These are phyloP conservation scores for Apostichopus leukothele DNA, from an alignment of 53 echinoderm and acorn worm genomes.

Conservation along the genomic window DNA sequence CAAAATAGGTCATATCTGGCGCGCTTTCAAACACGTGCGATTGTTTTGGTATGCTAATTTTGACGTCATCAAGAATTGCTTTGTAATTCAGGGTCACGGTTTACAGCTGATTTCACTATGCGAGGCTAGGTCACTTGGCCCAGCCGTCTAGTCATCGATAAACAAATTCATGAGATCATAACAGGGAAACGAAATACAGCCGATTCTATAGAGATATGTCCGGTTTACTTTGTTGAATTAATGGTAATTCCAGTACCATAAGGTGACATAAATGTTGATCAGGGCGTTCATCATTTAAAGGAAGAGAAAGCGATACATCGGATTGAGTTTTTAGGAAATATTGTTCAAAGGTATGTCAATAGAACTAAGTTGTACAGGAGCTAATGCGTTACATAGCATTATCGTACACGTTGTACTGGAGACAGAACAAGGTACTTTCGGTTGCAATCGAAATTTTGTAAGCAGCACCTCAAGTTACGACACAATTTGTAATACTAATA, in stretches of 20 bases:
- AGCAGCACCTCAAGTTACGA: too few species aligned
- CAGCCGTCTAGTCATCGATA: neutral
- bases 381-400: too few species aligned
- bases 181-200: neutral
- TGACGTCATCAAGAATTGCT: slow-evolving; percentile 25
- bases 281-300: neutral
- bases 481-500: too few species aligned
- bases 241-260: neutral
- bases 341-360: neutral
- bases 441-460: too few species aligned
- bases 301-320: neutral
- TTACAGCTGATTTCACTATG: slow-evolving; percentile 44
- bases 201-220: neutral
- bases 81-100: neutral
- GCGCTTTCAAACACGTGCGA: slow-evolving; percentile 28
- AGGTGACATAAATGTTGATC: neutral
- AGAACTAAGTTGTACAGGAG: neutral
- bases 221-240: neutral
- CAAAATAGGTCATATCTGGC: neutral
- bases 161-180: slow-evolving; percentile 14
- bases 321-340: neutral
- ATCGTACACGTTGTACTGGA: too few species aligned
- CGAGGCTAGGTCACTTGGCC: slow-evolving; percentile 14
- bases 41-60: slow-evolving; percentile 45
- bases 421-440: too few species aligned